Evolutionary conservation across 2,113 vertebrate genomes (phyloP).

Genomic region (Ardeotis arabs): DNA sequence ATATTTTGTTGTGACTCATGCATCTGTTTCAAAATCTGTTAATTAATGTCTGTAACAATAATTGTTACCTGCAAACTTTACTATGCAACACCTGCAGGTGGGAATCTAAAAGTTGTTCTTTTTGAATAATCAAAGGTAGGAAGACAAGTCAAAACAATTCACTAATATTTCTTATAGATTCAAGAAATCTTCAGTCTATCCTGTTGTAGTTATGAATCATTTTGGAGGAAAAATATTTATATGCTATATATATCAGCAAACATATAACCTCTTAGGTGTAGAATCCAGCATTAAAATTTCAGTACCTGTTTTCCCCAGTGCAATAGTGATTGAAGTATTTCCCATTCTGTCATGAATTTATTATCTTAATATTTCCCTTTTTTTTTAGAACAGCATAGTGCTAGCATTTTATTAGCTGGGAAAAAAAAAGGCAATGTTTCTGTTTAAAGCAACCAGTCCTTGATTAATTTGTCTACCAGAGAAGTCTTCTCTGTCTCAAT

Average conservation of each 20-base stretch:
- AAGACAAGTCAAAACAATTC: neutral
- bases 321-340: neutral
- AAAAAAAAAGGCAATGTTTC: neutral
- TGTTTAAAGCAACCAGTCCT: neutral
- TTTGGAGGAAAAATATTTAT: neutral
- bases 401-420: neutral
- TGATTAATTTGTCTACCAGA: too few relatives aligned
- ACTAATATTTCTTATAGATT: neutral
- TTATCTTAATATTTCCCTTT: neutral
- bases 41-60: neutral
- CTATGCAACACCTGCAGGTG: neutral
- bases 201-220: neutral
- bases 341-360: neutral
- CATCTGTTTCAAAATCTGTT: neutral
- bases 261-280: neutral
- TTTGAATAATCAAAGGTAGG: neutral
- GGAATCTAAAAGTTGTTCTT: neutral
- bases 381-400: neutral
- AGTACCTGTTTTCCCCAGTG: neutral
- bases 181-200: neutral
- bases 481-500: neutral
- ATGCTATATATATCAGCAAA: neutral
- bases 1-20: neutral
- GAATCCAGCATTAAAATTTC: neutral
- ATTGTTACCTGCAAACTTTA: neutral